Conservation (phyloP, 2,797 vertebrate genomes). For the Intellagama lesueurii region DNA sequence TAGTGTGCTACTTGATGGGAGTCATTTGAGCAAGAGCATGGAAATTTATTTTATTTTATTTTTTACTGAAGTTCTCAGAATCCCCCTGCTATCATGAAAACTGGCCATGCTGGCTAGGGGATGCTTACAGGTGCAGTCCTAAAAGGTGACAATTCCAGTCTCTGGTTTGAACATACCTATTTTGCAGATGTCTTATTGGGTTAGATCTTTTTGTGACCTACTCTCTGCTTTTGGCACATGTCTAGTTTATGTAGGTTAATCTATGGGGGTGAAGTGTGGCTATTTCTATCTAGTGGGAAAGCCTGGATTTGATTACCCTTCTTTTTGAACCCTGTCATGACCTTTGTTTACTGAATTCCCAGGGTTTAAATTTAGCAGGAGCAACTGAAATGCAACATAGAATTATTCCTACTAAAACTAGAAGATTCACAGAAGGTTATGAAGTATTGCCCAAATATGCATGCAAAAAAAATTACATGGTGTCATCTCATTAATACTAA, state of each 20-base stretch:
- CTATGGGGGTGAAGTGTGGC: neutral
- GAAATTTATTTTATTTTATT: too few species aligned
- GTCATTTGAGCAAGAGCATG: neutral
- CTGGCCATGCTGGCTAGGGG: too few species aligned
- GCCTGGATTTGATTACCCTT: neutral
- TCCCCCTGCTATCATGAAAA: too few species aligned
- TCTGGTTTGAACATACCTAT: too few species aligned
- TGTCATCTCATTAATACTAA: conserved; percentile 55
- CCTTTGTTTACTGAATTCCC: neutral
- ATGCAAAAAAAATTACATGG: conserved; percentile 58
- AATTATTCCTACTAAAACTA: conserved; percentile 46
- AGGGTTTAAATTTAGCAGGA: conserved; percentile 7
- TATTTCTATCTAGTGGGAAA: neutral
- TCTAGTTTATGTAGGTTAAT: neutral
- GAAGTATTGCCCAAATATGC: conserved; percentile 60
- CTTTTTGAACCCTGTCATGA: neutral
- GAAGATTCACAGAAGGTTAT: conserved; percentile 48
- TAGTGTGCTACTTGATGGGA: neutral
- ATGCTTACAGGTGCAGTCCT: too few species aligned
- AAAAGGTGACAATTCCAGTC: too few species aligned
- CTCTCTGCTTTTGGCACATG: neutral
- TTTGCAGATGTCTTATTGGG: too few species aligned
- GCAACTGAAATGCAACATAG: neutral
- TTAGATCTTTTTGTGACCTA: neutral
- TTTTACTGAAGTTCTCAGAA: too few species aligned